phyloP scores from a whole-genome alignment of 1,140 invertebrate genomes.

The Drosophila bipectinata region DNA sequence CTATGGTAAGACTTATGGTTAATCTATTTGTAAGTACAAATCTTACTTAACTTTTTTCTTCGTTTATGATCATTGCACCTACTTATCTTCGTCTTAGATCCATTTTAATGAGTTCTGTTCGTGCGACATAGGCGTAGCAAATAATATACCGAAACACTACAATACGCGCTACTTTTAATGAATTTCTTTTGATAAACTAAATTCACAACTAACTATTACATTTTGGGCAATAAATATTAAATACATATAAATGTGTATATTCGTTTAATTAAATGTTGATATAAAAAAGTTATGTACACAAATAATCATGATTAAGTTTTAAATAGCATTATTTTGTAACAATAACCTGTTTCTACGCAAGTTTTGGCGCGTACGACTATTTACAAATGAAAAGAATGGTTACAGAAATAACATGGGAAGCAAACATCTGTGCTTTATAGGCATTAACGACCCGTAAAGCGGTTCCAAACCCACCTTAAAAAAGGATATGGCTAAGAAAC shows the following conservation, averaged over 20 bases:
- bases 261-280: conserved; percentile 35
- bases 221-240: conserved; percentile 74
- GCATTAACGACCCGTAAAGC: neutral
- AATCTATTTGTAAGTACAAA: conserved; percentile 81
- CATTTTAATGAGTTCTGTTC: conserved; percentile 26
- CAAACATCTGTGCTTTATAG: conserved; percentile 18
- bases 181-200: conserved; percentile 67
- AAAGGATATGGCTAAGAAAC: conserved; percentile 32
- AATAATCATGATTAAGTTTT: conserved; percentile 33
- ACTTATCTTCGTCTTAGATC: conserved; percentile 51
- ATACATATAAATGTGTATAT: conserved; percentile 61
- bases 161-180: conserved; percentile 46
- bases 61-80: conserved; percentile 64
- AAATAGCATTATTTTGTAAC: conserved; percentile 68
- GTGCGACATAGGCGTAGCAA: conserved; percentile 58
- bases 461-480: conserved; percentile 25
- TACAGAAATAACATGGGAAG: conserved; percentile 54
- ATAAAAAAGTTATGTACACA: conserved; percentile 47
- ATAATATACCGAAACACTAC: conserved; percentile 63
- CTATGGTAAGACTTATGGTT: conserved; percentile 75
- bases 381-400: conserved; percentile 70
- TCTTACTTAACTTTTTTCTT: conserved; percentile 61
- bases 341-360: conserved; percentile 66
- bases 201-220: conserved; percentile 77
- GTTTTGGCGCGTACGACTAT: conserved; percentile 59